A percentile compares a stretch with the other conserved stretches of the same genome.
Conservation (phyloP, 2,113 vertebrate genomes). For the Pagrus major region DNA sequence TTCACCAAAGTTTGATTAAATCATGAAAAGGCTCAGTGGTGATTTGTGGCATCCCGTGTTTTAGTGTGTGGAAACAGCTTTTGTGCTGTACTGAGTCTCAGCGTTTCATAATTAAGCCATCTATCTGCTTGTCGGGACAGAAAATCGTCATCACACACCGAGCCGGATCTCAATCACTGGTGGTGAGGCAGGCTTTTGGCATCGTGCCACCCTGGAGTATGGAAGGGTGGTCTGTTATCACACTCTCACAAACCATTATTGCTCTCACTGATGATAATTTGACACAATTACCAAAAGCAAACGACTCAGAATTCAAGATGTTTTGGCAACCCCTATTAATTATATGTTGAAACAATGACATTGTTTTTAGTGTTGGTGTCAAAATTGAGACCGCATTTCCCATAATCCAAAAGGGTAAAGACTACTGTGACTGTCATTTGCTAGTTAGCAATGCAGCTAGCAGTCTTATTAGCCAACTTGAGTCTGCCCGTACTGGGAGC, state of each 20-base stretch:
- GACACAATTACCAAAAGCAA: neutral
- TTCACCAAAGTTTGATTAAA: slow-evolving; percentile 13
- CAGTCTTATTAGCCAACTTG: too few species aligned
- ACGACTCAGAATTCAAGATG: neutral
- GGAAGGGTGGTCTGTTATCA: neutral
- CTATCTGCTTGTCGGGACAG: slow-evolving; percentile 27
- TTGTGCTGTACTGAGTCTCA: slow-evolving; percentile 12
- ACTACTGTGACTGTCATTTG: too few species aligned
- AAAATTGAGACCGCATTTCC: neutral
- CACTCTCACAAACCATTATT: neutral
- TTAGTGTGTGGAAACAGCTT: neutral
- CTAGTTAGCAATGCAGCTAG: too few species aligned
- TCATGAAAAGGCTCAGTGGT: slow-evolving; percentile 8
- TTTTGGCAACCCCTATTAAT: neutral
- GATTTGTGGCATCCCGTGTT: slow-evolving; percentile 22
- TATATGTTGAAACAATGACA: neutral
- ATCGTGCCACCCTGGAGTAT: neutral
- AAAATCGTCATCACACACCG: slow-evolving; percentile 16
- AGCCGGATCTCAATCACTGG: neutral
- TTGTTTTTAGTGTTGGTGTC: neutral
- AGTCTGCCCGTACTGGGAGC: too few species aligned
- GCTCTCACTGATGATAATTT: neutral
- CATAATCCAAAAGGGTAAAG: too few species aligned
- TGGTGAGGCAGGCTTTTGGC: slow-evolving; percentile 16
- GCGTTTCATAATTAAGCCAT: slow-evolving; percentile 36